A percentile compares a stretch with the other conserved stretches of the same genome.
phyloP scores from a whole-genome alignment of 2,797 vertebrate species.

The Amphiprion clarkii region DNA sequence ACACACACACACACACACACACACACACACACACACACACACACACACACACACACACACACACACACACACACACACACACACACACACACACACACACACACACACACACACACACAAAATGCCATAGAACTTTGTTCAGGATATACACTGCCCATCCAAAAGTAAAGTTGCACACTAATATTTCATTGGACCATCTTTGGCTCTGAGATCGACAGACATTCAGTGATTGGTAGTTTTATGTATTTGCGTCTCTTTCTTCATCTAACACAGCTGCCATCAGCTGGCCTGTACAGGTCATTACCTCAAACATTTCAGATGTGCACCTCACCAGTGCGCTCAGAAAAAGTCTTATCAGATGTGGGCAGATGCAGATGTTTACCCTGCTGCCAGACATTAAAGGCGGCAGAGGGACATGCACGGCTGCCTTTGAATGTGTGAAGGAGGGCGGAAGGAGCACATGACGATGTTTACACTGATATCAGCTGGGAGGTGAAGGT shows the following conservation, averaged over 20 bases:
- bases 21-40: too few species aligned
- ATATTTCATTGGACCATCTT: too few species aligned
- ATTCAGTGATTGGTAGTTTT: neutral
- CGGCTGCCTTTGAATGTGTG: conserved; percentile 35
- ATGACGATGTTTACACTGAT: conserved; percentile 13
- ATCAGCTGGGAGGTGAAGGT: conserved; percentile 9
- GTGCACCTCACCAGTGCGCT: neutral
- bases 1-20: too few species aligned
- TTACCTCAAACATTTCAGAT: conserved; percentile 11
- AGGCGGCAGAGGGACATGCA: conserved; percentile 46
- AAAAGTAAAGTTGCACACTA: too few species aligned
- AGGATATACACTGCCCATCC: too few species aligned
- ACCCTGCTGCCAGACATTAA: conserved; percentile 22
- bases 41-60: too few species aligned
- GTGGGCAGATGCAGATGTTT: too few species aligned
- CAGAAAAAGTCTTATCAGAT: neutral
- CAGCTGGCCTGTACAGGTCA: conserved; percentile 7
- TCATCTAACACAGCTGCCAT: conserved; percentile 9
- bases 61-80: too few species aligned
- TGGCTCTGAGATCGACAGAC: too few species aligned
- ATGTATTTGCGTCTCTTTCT: neutral
- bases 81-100: too few species aligned
- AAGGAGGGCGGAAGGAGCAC: conserved; percentile 22
- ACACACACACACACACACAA: too few species aligned
- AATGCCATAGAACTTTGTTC: too few species aligned